Evolutionary conservation across 2,113 vertebrate species (phyloP), one percentile per base, ranked within the genome.

Genomic region (Oncorhynchus nerka): DNA sequence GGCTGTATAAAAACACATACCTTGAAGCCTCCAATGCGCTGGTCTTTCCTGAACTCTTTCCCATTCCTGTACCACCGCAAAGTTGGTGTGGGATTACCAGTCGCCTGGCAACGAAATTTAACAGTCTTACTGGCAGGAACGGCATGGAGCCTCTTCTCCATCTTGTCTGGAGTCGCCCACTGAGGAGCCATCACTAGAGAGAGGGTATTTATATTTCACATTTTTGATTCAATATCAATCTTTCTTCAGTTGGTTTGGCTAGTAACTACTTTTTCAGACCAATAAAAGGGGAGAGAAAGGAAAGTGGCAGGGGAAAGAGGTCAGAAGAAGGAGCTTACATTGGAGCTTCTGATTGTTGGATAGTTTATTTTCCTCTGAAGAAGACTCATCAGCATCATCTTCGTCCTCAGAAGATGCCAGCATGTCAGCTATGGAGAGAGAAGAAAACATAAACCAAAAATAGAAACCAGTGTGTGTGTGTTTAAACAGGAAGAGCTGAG

Each of bases 11-110:
- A 70, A 34, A 48, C 34, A 68, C 77, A 0, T 77, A 98, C 97
- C 95, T 98, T 97, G 84, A 95, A 97, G 0, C 97, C 96, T 62
- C 96, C 96, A 0, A 97, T 97, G 11, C 97, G 91, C 45, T 98
- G 96, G 88, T 97, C 95, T 0, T 93, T 95, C 75, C 92, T 95
- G 89, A 98, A 95, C 75, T 96, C 96, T 16, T 92, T 96, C 77
- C 96, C 96, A 0, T 97, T 96, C 90, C 97, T 97, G 84, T 95
- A 87, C 96, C 97, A 98, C 86, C 92, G 95, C 82, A 98, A 88
- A 0, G 91, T 91, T 69, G 96, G 96, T 45, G 84, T 89, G 0
- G 97, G 96, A 0, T 93, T 97, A 34, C 97, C 97, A 0, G 91
- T 93, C 0, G 96, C 96, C 0, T 94, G 95, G 76, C 97, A 98